These are phyloP conservation scores for Heliconius hewitsoni DNA, from an alignment of 1,140 invertebrate species.

Conservation along the genomic window DNA sequence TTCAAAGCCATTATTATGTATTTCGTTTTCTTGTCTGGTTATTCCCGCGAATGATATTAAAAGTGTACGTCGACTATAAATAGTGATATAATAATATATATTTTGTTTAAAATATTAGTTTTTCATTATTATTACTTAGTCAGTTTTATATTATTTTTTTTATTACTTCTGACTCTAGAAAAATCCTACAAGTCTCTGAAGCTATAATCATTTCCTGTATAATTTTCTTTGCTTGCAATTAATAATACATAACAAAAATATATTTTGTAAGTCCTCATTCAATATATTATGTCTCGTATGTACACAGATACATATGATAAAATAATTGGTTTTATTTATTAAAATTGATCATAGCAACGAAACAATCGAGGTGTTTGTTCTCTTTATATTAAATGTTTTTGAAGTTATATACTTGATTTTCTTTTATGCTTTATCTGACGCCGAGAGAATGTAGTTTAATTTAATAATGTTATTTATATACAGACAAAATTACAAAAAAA, in stretches of 20 bases:
- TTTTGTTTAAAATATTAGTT: neutral
- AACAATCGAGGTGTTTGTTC: too few species aligned
- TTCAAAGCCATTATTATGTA: constrained; percentile 42
- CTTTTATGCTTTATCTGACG: neutral
- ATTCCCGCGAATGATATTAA: constrained; percentile 37
- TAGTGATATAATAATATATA: neutral
- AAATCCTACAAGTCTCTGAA: too few species aligned
- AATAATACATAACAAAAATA: neutral
- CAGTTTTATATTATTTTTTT: neutral
- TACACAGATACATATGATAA: too few species aligned
- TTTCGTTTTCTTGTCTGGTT: constrained; percentile 39
- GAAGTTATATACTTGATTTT: neutral
- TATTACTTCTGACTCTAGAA: too few species aligned
- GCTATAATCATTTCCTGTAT: too few species aligned
- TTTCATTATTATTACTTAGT: neutral
- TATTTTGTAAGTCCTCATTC: too few species aligned
- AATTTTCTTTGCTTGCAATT: too few species aligned
- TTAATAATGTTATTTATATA: neutral
- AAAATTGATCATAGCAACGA: too few species aligned
- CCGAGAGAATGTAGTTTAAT: neutral
- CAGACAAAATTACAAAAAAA: neutral
- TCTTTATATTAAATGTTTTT: too few species aligned
- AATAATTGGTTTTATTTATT: too few species aligned
- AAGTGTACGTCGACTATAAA: constrained; percentile 10
- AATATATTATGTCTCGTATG: too few species aligned